Conservation (phyloP, 1,140 invertebrate species). For the Bombus picipes region DNA sequence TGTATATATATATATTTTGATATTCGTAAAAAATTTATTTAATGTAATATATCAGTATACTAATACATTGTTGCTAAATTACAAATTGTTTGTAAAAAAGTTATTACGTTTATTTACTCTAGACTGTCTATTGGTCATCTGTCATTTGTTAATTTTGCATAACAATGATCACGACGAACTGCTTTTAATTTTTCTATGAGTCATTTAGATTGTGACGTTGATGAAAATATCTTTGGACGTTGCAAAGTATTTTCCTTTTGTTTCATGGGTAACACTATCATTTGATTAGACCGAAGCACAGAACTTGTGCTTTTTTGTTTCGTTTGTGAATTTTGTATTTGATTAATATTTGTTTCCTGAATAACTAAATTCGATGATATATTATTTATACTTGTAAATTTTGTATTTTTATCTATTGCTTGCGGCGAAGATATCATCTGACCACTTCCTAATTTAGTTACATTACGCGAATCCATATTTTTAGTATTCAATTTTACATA, state of each 20-base stretch:
- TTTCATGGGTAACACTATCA: not conserved
- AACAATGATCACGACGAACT: slow-evolving; percentile 46
- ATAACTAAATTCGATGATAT: slow-evolving; percentile 25
- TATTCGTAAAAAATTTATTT: slow-evolving; percentile 48
- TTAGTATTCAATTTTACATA: slow-evolving; percentile 43
- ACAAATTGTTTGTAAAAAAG: slow-evolving; percentile 41
- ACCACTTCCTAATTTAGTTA: not conserved
- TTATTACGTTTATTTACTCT: slow-evolving; percentile 17
- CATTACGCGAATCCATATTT: not conserved
- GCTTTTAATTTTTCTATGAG: not conserved
- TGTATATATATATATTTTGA: not conserved
- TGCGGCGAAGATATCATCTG: not conserved
- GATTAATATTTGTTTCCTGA: not conserved
- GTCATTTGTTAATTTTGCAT: slow-evolving; percentile 1
- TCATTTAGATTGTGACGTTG: slow-evolving; percentile 40
- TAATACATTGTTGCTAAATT: slow-evolving; percentile 40
- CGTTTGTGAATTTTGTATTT: not conserved
- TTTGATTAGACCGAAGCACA: slow-evolving; percentile 7
- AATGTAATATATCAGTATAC: slow-evolving; percentile 33
- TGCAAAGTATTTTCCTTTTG: not conserved
- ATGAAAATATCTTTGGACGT: not conserved
- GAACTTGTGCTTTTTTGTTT: not conserved
- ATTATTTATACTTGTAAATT: slow-evolving; percentile 17
- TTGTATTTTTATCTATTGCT: not conserved
- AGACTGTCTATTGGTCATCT: slow-evolving; percentile 10